Evolutionary conservation across 2,888 invertebrate species (phyloP), one percentile per base, ranked within the genome.

Genomic region (Monoplex corrugatus): DNA sequence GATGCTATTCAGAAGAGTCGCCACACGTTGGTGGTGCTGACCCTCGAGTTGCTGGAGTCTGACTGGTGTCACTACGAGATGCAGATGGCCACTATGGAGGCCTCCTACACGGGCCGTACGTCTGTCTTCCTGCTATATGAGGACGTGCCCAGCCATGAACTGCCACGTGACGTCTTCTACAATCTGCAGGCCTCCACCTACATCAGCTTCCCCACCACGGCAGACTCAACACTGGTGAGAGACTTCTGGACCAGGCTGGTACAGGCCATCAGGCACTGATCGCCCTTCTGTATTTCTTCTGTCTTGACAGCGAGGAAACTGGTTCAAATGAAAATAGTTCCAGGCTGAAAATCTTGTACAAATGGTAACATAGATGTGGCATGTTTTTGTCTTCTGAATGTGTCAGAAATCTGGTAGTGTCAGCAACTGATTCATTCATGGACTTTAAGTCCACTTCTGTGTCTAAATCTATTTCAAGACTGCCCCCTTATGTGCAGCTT

Each of bases 41-140:
- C 88, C 10, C 88, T 68, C 40, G 82, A 63, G 1, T 68, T 88
- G 43, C 80, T 88, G 88, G 8, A 88, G 83, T 83, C 83, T 3
- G 88, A 88, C 83, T 88, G 88, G 88, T 88, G 88, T 88, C 83
- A 88, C 57, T 88, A 88, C n/a, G 88, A 88, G 83, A 88, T 88
- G 88, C 88, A 87, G 89, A 90, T 90, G 89, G 90, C 90, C 82
- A 88, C 82, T 28, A 88, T 89, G 89, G 90, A 90, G 50, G n/a
- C 86, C 1, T 82, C 85, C 2, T 57, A 90, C 78, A 88, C 83
- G 0, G 90, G 89, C 8, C 82, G 90, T 28, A 89, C 89, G 72
- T 78, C 89, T 38, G 19, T 90, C 43, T 88, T 90, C n/a, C 83
- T 90, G 43, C 44, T 89, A 19, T 89, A 88, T n/a, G 87, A 90